Evolutionary conservation across 2,797 vertebrate species (phyloP).

Genomic region (Lophius americanus): DNA sequence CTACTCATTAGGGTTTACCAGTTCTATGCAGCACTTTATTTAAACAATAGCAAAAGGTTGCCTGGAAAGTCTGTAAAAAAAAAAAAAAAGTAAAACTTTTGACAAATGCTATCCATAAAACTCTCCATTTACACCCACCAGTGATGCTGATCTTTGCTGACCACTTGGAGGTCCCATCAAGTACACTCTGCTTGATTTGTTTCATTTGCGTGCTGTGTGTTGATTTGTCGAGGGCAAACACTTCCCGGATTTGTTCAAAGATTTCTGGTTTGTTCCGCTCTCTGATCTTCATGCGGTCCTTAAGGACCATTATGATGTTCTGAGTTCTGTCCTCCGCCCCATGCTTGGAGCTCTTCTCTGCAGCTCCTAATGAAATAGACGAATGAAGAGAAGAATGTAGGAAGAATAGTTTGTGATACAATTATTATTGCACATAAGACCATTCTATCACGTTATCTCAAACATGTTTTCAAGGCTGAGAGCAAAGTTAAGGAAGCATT

Average conservation of each 20-base stretch:
- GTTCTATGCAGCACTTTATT: no score
- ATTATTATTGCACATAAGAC: slow-evolving; percentile 18
- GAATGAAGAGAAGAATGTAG: not conserved
- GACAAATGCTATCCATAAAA: not conserved
- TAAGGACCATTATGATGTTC: slow-evolving; percentile 98
- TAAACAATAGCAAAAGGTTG: no score
- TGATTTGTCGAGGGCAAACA: slow-evolving; percentile 89
- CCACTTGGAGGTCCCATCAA: slow-evolving; percentile 98
- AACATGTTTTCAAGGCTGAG: slow-evolving; percentile 23
- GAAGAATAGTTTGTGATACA: not conserved
- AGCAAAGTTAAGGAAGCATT: slow-evolving; percentile 3
- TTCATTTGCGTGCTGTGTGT: slow-evolving; percentile 93
- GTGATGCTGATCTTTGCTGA: slow-evolving; percentile 99
- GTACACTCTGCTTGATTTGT: slow-evolving; percentile 95
- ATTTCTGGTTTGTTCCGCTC: slow-evolving; percentile 98
- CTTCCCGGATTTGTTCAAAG: slow-evolving; percentile 96
- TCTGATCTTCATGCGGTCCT: slow-evolving; percentile 98
- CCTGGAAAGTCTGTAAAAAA: not conserved
- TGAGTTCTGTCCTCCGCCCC: slow-evolving; percentile 96
- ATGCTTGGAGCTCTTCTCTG: slow-evolving; percentile 97
- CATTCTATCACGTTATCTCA: slow-evolving; percentile 14
- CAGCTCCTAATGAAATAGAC: slow-evolving; percentile 84
- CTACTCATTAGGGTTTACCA: no score
- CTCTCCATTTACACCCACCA: slow-evolving; percentile 69
- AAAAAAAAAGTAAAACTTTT: not conserved